Conservation (phyloP, 2,797 vertebrate genomes). For the Peromyscus nudipes region DNA sequence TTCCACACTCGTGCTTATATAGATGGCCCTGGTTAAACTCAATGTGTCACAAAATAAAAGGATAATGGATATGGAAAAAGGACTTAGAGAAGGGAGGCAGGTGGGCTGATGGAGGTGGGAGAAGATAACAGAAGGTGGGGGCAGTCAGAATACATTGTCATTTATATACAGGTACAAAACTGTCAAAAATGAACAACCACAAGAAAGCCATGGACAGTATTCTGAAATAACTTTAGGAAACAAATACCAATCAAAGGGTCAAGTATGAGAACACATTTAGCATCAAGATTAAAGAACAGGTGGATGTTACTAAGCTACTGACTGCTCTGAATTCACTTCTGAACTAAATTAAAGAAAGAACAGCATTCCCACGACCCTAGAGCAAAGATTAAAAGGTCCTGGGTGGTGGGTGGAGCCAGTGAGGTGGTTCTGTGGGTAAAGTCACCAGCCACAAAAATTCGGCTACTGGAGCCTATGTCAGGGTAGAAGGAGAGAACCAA, state of each 20-base stretch:
- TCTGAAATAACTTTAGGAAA: background rate
- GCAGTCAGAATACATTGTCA: background rate
- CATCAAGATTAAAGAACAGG: background rate
- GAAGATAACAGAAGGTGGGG: background rate
- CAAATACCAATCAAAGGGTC: background rate
- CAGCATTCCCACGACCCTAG: background rate
- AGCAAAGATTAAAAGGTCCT: background rate
- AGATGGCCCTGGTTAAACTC: background rate
- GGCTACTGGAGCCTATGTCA: background rate
- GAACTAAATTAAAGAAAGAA: constrained; percentile 15
- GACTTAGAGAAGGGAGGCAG: background rate
- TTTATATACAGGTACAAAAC: background rate
- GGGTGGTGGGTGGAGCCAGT: background rate
- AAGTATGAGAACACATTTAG: background rate
- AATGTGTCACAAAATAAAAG: background rate
- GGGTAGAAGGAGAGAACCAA: background rate
- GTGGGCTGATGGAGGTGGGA: background rate
- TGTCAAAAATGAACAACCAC: background rate
- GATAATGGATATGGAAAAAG: background rate
- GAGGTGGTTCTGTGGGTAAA: background rate
- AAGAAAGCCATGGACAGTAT: background rate
- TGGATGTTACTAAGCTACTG: background rate
- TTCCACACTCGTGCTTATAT: too few species aligned
- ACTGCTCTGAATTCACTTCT: background rate
- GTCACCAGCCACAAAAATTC: background rate